A percentile compares a stretch with the other conserved stretches of the same genome.
Evolutionary conservation across 2,797 vertebrate species (phyloP).

Genomic region (Distichodus sexfasciatus): DNA sequence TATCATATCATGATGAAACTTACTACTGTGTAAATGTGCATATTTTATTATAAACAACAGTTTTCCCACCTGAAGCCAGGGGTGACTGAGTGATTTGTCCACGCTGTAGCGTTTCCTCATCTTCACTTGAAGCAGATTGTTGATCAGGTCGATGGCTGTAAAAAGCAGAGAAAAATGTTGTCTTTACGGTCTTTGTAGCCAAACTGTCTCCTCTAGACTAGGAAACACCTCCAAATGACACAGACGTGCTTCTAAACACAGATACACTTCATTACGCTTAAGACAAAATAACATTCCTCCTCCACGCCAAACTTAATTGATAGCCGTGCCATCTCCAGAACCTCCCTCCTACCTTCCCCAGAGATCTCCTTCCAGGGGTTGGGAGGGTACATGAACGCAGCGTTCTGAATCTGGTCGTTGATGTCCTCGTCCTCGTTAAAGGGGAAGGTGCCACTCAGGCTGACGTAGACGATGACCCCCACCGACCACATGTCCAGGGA

Average conservation of each 20-base stretch:
- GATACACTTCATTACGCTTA: conserved; percentile 5
- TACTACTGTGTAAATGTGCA: too few relatives aligned
- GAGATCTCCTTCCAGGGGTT: conserved; percentile 97
- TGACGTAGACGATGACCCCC: conserved; percentile 95
- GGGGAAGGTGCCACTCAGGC: conserved; percentile 94
- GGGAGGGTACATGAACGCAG: conserved; percentile 96
- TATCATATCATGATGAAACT: too few relatives aligned
- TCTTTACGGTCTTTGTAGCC: too few relatives aligned
- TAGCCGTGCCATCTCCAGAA: conserved; percentile 2
- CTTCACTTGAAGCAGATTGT: conserved; percentile 97
- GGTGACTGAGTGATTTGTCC: conserved; percentile 97
- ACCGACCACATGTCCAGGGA: conserved; percentile 99
- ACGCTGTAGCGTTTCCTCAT: conserved; percentile 98
- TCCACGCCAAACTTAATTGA: conserved; percentile 9
- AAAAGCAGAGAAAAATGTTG: not conserved
- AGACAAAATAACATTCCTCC: conserved; percentile 18
- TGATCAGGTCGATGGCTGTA: conserved; percentile 94
- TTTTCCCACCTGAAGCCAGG: conserved; percentile 90
- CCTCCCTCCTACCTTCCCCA: conserved; percentile 80
- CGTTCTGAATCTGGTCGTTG: conserved; percentile 97
- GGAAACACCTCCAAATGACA: not conserved
- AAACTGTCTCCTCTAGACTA: not conserved
- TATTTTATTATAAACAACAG: too few relatives aligned
- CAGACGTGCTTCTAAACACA: conserved; percentile 11
- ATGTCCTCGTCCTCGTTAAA: conserved; percentile 98